Conservation (phyloP, 2,888 invertebrate genomes). For the Molanna angustata region DNA sequence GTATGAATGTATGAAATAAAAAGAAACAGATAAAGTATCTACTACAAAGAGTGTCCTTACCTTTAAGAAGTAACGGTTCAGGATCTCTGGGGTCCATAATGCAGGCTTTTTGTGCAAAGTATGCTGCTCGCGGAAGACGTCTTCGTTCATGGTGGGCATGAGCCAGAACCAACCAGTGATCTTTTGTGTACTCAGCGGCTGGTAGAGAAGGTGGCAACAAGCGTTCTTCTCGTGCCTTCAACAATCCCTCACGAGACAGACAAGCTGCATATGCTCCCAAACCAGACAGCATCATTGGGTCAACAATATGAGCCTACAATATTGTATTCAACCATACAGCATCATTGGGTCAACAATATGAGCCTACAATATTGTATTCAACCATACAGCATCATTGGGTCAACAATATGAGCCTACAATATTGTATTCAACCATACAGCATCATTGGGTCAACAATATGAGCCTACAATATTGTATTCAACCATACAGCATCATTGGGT, state of each 20-base stretch:
- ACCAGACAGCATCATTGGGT: constrained; percentile 56
- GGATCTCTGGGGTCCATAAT: constrained; percentile 62
- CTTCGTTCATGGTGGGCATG: constrained; percentile 50
- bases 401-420: too few species aligned
- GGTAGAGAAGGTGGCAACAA: constrained; percentile 46
- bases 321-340: too few species aligned
- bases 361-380: too few species aligned
- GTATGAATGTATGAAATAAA: too few species aligned
- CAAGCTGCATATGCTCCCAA: constrained; percentile 64
- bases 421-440: too few species aligned
- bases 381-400: too few species aligned
- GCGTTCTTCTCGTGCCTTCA: constrained; percentile 56
- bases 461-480: too few species aligned
- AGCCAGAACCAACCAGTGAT: constrained; percentile 75
- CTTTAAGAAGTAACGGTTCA: constrained; percentile 73
- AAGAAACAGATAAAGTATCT: too few species aligned
- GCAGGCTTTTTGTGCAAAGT: constrained; percentile 71
- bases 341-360: too few species aligned
- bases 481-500: too few species aligned
- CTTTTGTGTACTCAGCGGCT: constrained; percentile 54
- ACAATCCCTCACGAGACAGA: constrained; percentile 56
- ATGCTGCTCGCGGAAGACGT: constrained; percentile 57
- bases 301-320: constrained; percentile 50
- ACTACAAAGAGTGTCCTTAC: too few species aligned
- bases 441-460: too few species aligned